phyloP scores from a whole-genome alignment of 1,140 invertebrate genomes.

The Drosophila watanabei region DNA sequence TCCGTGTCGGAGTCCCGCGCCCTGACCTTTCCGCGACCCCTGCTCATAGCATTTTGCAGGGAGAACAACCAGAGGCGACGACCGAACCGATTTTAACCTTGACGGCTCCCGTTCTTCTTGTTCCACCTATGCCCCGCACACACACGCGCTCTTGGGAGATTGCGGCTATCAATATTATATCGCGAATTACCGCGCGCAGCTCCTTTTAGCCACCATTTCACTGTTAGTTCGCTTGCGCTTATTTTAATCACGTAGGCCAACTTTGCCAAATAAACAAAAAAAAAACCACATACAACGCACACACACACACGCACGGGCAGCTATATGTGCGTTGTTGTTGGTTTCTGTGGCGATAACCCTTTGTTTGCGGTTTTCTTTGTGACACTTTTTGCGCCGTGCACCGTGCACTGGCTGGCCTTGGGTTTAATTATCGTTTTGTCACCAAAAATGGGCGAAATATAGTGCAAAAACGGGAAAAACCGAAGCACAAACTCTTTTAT shows the following conservation, averaged over 20 bases:
- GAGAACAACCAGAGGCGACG: slow-evolving; percentile 13
- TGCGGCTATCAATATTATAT: slow-evolving; percentile 49
- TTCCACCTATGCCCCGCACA: slow-evolving; percentile 34
- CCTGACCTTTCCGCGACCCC: slow-evolving; percentile 75
- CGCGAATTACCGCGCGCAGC: slow-evolving; percentile 38
- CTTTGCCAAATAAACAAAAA: slow-evolving; percentile 56
- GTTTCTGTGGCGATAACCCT: slow-evolving; percentile 1
- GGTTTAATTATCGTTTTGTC: not conserved
- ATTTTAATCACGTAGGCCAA: slow-evolving; percentile 82
- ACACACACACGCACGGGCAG: slow-evolving; percentile 34
- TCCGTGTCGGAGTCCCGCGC: slow-evolving; percentile 34
- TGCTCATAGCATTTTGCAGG: slow-evolving; percentile 59
- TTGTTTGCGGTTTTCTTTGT: no score
- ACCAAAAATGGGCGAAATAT: slow-evolving; percentile 4
- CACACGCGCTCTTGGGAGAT: slow-evolving; percentile 30
- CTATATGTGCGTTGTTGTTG: slow-evolving; percentile 49
- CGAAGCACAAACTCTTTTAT: slow-evolving; percentile 26
- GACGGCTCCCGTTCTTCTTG: slow-evolving; percentile 31
- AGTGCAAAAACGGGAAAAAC: slow-evolving; percentile 8
- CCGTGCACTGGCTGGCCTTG: not conserved
- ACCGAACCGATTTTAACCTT: slow-evolving; percentile 63
- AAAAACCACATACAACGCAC: slow-evolving; percentile 47
- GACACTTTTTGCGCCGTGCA: not conserved
- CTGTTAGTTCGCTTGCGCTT: slow-evolving; percentile 43
- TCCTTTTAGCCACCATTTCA: slow-evolving; percentile 54